phyloP scores from a whole-genome alignment of 1,140 invertebrate genomes.

The Pantala flavescens region DNA sequence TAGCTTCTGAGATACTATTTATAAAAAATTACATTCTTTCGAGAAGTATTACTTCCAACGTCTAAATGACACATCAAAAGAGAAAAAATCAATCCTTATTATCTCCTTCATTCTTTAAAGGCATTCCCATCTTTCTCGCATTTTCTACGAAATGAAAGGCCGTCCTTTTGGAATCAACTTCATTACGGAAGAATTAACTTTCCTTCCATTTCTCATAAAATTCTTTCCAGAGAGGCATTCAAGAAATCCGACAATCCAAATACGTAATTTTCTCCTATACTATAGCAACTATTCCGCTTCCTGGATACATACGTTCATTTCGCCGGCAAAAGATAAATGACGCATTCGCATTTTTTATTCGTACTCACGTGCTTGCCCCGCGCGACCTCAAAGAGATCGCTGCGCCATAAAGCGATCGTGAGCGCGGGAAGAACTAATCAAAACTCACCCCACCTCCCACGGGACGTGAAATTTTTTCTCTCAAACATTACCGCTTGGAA shows the following conservation, averaged over 20 bases:
- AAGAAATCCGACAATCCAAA: not conserved
- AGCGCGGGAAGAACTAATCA: slow-evolving; percentile 7
- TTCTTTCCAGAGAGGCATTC: not conserved
- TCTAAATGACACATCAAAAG: too few species aligned
- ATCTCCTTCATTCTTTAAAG: not conserved
- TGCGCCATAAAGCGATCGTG: not conserved
- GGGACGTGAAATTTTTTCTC: not conserved
- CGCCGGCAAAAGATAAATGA: not conserved
- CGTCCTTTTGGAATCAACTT: not conserved
- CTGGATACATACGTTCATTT: not conserved
- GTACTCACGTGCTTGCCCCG: not conserved
- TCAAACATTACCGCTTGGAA: not conserved
- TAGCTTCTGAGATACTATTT: too few species aligned
- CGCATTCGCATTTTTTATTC: not conserved
- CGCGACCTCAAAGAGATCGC: slow-evolving; percentile 6
- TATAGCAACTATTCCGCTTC: not conserved
- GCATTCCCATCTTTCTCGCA: not conserved
- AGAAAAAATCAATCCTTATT: too few species aligned
- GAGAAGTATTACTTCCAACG: too few species aligned
- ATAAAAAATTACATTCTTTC: too few species aligned
- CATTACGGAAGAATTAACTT: slow-evolving; percentile 1
- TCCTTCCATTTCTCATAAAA: not conserved
- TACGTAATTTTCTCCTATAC: not conserved
- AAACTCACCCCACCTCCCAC: not conserved
- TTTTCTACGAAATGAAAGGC: not conserved